Evolutionary conservation across 2,113 vertebrate genomes (phyloP).

Genomic region (Syrmaticus mikado): DNA sequence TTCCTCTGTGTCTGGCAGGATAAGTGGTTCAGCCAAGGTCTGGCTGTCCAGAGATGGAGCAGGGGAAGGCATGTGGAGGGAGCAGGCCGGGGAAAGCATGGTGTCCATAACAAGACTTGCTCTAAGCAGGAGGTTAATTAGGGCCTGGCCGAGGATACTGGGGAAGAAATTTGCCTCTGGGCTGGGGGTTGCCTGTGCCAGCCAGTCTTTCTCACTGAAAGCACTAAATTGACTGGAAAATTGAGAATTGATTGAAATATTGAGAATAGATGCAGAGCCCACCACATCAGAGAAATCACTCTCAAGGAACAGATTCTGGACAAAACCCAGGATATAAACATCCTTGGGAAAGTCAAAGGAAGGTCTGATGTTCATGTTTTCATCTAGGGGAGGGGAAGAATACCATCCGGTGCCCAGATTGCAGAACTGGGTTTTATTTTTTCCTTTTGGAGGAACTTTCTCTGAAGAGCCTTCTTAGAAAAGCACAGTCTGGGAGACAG

Average conservation of each 20-base stretch:
- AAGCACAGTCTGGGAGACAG: neutral
- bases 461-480: neutral
- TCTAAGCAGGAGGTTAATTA: neutral
- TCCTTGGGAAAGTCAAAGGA: neutral
- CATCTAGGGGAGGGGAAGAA: neutral
- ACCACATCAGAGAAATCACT: neutral
- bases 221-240: neutral
- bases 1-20: slow-evolving; percentile 68
- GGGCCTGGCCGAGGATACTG: neutral
- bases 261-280: neutral
- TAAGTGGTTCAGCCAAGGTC: slow-evolving; percentile 70
- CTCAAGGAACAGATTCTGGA: neutral
- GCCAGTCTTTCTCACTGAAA: neutral
- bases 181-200: neutral
- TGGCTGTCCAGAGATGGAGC: neutral
- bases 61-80: neutral
- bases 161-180: neutral
- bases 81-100: neutral
- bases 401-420: neutral
- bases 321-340: neutral
- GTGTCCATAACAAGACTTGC: neutral
- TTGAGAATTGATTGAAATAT: neutral
- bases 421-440: neutral
- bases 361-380: neutral
- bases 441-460: neutral